Percentiles rank a stretch among this genome's conserved stretches.
These are phyloP conservation scores for Pseudomugil tenellus DNA, from an alignment of 2,797 vertebrate genomes.

Conservation along the genomic window DNA sequence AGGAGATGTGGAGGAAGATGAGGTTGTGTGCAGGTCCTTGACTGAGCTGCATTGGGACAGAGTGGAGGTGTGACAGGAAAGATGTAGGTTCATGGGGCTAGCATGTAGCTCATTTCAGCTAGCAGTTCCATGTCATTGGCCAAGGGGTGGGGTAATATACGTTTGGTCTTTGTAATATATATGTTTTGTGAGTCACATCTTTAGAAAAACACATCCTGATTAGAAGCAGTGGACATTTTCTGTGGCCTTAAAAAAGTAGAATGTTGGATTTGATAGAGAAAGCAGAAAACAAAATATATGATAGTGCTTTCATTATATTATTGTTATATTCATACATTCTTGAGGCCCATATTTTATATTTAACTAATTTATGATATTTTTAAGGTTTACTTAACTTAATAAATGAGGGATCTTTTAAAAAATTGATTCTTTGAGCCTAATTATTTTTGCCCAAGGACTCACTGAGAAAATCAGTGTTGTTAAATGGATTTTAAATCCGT, in stretches of 20 bases:
- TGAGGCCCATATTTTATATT: not conserved
- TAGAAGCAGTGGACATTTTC: not conserved
- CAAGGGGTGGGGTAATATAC: no score
- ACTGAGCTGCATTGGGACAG: no score
- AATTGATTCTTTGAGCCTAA: not conserved
- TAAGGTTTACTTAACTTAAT: not conserved
- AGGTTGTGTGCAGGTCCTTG: no score
- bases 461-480: not conserved
- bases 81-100: no score
- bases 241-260: not conserved
- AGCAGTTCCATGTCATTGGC: no score
- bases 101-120: no score
- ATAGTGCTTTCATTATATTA: not conserved
- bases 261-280: not conserved
- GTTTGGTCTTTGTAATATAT: conserved; percentile 1
- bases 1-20: no score
- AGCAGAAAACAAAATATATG: not conserved
- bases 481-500: not conserved
- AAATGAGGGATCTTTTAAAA: not conserved
- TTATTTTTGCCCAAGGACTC: not conserved
- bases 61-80: no score
- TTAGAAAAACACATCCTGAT: conserved; percentile 13
- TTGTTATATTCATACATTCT: not conserved
- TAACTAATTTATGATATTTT: not conserved
- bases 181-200: not conserved